Percentiles rank a stretch among this genome's conserved stretches.
These are phyloP conservation scores for Telmatherina bonti DNA, from an alignment of 2,797 vertebrate genomes.

Conservation along the genomic window DNA sequence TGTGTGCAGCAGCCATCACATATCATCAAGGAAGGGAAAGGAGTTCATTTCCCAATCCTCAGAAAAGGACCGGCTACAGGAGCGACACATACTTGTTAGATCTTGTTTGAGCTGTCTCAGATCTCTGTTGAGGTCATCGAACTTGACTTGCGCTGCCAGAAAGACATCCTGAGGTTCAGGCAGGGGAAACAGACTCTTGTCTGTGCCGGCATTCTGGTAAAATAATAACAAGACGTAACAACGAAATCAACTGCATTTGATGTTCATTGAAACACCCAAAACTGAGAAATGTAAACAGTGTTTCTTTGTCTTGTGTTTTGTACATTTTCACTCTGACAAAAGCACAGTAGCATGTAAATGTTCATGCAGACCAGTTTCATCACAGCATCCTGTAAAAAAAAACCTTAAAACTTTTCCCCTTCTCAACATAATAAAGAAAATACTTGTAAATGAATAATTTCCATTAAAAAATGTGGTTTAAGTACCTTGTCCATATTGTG, in stretches of 20 bases:
- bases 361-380: neutral
- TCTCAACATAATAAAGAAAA: neutral
- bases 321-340: neutral
- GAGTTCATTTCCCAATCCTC: neutral
- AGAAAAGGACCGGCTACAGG: neutral
- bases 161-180: slow-evolving; percentile 96
- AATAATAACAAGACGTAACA: neutral
- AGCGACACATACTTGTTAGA: slow-evolving; percentile 86
- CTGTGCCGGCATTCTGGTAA: slow-evolving; percentile 90
- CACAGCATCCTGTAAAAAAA: neutral
- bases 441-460: neutral
- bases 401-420: too few relatives aligned
- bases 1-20: slow-evolving; percentile 25
- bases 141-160: slow-evolving; percentile 94
- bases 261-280: neutral
- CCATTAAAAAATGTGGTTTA: neutral
- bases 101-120: slow-evolving; percentile 89
- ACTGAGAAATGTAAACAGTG: neutral
- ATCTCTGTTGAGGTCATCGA: slow-evolving; percentile 93
- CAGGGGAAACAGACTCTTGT: slow-evolving; percentile 91
- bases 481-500: slow-evolving; percentile 91
- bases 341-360: neutral
- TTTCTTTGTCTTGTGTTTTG: neutral
- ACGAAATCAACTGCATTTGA: neutral
- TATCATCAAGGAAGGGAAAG: slow-evolving; percentile 4